Evolutionary conservation across 2,797 vertebrate genomes (phyloP).

Genomic region (Brachymystax lenok): DNA sequence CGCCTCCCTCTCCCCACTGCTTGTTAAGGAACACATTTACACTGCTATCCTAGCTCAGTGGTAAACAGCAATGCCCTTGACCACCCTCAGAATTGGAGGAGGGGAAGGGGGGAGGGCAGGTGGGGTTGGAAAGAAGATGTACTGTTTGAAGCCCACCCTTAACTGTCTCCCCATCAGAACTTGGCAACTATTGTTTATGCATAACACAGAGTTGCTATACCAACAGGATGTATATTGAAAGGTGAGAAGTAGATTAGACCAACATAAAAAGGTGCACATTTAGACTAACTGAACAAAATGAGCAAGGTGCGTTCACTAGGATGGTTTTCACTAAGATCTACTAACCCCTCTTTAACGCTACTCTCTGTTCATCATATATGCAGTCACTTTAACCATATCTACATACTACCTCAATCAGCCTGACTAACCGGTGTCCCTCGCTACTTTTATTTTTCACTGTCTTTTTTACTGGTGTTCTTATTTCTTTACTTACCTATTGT

Average conservation of each 20-base stretch:
- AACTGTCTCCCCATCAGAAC: conserved; percentile 8
- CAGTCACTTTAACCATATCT: too few species aligned
- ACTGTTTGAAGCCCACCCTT: conserved; percentile 15
- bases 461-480: too few species aligned
- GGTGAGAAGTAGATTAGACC: background rate
- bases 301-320: background rate
- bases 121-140: background rate
- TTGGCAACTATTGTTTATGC: conserved; percentile 22
- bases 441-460: too few species aligned
- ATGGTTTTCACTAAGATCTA: background rate
- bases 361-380: too few species aligned
- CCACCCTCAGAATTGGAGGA: conserved; percentile 29
- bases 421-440: too few species aligned
- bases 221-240: conserved; percentile 20
- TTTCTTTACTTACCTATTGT: too few species aligned
- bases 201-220: conserved; percentile 34
- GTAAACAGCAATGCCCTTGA: conserved; percentile 1
- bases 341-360: background rate
- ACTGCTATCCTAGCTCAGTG: conserved; percentile 3
- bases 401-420: too few species aligned
- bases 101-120: background rate
- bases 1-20: background rate
- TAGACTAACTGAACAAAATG: background rate
- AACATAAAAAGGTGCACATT: conserved; percentile 11
- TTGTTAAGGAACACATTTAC: conserved; percentile 7